Base-by-base conservation (phyloP, 2,888 invertebrate genomes). In the Amblyteles armatorius region DNA sequence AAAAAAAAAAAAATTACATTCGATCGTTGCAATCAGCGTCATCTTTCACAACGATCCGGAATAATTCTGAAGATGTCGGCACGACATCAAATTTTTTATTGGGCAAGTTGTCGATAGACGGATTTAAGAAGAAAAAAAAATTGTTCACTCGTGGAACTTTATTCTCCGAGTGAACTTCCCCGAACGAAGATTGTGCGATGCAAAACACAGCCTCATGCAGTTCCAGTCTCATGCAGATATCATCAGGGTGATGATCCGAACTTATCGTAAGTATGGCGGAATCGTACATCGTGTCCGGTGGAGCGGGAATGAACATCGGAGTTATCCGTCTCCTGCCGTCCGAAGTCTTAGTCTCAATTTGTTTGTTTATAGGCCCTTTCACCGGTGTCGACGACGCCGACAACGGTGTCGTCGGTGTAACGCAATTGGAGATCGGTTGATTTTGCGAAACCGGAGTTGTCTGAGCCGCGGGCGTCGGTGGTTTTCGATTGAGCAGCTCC, bases 281-380 rank as follows among this genome's bases (percentile, higher is more conserved):
- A 33, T 94, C 95, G 94, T 90, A 95, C 95, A 95, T 95, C 88
- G 96, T 95, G 89, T 97, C 97, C 0, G 94, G 94, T 74, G 95
- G 95, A 3, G 96, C 95, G 26, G 98, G 98, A 90, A 99, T 97
- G 93, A 98, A 98, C 94, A 99, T 98, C 0, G 99, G 99, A 7
- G 99, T 99, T 88, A 99, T 99, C 86, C 99, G 95, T 60, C 99
- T 95, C 94, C 98, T 97, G 48, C 99, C 99, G 94, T 99, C 99
- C 0, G 98, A 97, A 3, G 98, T 97, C 87, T 98, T 95, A 0
- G 98, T 98, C 94, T 99, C 99, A 29, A 99, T 98, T 95, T 99
- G 99, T 89, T 98, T 97, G 94, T 97, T 97, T 87, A 96, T 96
- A 0, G 98, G 97, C 16, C 96, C 96, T 88, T 96, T 94, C 3